Conservation (phyloP, 2,888 invertebrate species). For the Aproaerema taeniolella region DNA sequence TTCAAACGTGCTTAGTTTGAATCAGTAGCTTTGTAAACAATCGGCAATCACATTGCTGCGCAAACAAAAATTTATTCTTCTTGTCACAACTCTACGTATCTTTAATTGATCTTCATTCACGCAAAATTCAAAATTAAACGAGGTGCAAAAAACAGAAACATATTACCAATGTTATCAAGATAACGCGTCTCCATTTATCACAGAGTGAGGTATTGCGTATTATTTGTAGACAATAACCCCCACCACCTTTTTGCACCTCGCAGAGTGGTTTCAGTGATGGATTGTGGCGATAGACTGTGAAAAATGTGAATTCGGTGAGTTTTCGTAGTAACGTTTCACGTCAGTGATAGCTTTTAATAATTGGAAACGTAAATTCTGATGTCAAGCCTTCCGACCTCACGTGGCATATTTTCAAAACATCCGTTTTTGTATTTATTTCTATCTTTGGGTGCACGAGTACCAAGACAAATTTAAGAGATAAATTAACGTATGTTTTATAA, state of each 20-base stretch:
- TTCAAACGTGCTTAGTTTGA: too few relatives aligned
- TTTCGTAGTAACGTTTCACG: neutral
- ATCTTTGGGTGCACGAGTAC: neutral
- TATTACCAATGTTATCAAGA: slow-evolving; percentile 42
- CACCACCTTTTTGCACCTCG: slow-evolving; percentile 5
- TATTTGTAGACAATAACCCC: slow-evolving; percentile 41
- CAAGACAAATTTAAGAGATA: neutral
- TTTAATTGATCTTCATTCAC: neutral
- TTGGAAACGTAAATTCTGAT: too few relatives aligned
- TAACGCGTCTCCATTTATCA: slow-evolving; percentile 50
- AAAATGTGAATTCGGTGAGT: neutral
- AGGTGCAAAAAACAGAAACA: slow-evolving; percentile 29
- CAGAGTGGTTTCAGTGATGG: slow-evolving; percentile 1
- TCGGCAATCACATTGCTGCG: too few relatives aligned
- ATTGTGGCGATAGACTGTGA: neutral
- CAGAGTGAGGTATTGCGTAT: slow-evolving; percentile 44
- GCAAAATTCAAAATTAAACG: slow-evolving; percentile 28
- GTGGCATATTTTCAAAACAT: too few relatives aligned
- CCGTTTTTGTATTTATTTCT: neutral
- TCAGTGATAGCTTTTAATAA: neutral
- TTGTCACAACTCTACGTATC: neutral
- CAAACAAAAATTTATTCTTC: neutral
- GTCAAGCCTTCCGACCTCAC: too few relatives aligned
- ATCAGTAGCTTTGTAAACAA: too few relatives aligned
- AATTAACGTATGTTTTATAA: too few relatives aligned